These are phyloP conservation scores for Hassar affinis DNA, from an alignment of 2,113 vertebrate species.

Conservation along the genomic window DNA sequence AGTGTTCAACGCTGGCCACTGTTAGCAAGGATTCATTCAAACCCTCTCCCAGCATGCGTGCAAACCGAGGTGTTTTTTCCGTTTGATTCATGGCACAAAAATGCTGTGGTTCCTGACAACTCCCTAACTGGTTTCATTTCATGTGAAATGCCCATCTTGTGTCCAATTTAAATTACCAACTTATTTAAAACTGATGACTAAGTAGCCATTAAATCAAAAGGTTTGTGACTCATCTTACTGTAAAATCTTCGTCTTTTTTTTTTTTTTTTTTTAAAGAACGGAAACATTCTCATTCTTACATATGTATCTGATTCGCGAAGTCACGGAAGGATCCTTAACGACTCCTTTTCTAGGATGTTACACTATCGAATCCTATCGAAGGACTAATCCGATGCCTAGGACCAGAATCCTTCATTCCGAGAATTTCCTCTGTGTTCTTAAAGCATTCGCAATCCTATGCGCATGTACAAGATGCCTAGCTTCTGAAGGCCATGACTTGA, in stretches of 20 bases:
- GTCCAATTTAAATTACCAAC: slow-evolving; percentile 24
- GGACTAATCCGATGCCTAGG: too few species aligned
- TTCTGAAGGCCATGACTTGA: too few species aligned
- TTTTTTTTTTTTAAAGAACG: background rate
- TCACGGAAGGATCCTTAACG: too few species aligned
- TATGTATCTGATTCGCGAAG: too few species aligned
- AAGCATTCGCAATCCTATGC: too few species aligned
- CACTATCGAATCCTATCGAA: too few species aligned
- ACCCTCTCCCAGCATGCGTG: background rate
- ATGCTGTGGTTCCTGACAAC: slow-evolving; percentile 35
- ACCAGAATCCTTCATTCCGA: too few species aligned
- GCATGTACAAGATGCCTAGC: too few species aligned
- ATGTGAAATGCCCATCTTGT: slow-evolving; percentile 3
- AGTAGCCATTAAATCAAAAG: background rate
- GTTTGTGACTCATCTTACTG: slow-evolving; percentile 17
- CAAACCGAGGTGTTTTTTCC: slow-evolving; percentile 13
- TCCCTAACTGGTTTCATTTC: slow-evolving; percentile 39
- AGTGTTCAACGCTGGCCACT: background rate
- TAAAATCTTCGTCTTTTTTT: background rate
- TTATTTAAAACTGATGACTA: slow-evolving; percentile 21
- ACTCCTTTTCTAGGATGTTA: too few species aligned
- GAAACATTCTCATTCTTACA: background rate
- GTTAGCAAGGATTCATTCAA: slow-evolving; percentile 13
- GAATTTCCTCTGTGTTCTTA: too few species aligned
- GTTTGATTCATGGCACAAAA: slow-evolving; percentile 42